These are phyloP conservation scores for Sebastes vulpes DNA, from an alignment of 2,797 vertebrate genomes.

Conservation along the genomic window DNA sequence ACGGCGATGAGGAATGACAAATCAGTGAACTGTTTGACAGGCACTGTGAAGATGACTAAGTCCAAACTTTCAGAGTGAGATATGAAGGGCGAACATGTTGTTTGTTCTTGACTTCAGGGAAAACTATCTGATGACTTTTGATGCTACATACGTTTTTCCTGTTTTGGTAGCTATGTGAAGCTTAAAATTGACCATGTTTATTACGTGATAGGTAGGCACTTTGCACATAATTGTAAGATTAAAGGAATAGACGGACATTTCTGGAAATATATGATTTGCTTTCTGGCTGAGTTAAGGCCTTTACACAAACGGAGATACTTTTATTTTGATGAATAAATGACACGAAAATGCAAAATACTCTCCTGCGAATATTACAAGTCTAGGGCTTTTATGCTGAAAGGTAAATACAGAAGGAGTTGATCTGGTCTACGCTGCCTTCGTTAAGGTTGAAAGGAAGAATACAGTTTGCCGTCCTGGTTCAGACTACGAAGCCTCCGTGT, in stretches of 20 bases:
- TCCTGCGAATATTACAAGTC: no score
- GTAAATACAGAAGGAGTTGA: no score
- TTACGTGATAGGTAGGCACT: neutral
- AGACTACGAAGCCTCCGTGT: no score
- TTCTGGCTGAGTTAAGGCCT: neutral
- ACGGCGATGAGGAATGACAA: conserved; percentile 70
- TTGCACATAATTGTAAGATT: neutral
- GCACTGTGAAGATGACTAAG: conserved; percentile 80
- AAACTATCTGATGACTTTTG: conserved; percentile 34
- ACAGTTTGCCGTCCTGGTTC: no score
- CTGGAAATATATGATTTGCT: neutral
- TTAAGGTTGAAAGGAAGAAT: no score
- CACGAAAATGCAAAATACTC: no score
- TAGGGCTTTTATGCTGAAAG: no score
- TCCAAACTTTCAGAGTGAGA: conserved; percentile 78
- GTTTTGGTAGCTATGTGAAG: neutral
- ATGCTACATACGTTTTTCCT: neutral
- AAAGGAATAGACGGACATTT: neutral
- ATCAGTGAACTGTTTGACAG: conserved; percentile 77
- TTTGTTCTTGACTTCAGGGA: conserved; percentile 56
- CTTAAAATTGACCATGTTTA: neutral
- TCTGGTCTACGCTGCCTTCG: no score
- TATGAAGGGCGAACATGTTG: conserved; percentile 53
- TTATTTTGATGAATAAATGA: no score
- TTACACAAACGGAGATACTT: no score